These are phyloP conservation scores for Clusia tigrina DNA, from an alignment of 2,888 invertebrate genomes.

Conservation along the genomic window DNA sequence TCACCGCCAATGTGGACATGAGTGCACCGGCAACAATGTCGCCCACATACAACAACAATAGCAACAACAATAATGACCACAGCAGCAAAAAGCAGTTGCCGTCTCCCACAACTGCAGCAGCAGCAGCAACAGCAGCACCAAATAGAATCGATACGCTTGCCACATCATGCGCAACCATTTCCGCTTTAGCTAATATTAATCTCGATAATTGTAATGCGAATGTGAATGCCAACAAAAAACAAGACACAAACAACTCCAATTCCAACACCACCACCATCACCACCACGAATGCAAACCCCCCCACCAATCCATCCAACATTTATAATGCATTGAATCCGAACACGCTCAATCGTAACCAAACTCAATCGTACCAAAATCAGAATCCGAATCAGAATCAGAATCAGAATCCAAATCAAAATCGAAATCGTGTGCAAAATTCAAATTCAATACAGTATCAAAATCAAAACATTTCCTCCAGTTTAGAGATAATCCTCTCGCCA, in stretches of 20 bases:
- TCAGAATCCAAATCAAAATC: slow-evolving; percentile 36
- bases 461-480: slow-evolving; percentile 65
- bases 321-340: slow-evolving; percentile 2
- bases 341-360: slow-evolving; percentile 26
- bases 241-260: slow-evolving; percentile 32
- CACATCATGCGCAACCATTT: slow-evolving; percentile 33
- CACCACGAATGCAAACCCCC: slow-evolving; percentile 10
- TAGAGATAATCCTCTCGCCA: slow-evolving; percentile 66
- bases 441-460: slow-evolving; percentile 55
- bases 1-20: slow-evolving; percentile 43
- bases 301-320: not conserved
- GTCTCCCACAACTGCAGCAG: slow-evolving; percentile 7
- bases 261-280: slow-evolving; percentile 27
- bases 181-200: slow-evolving; percentile 49
- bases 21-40: slow-evolving; percentile 49
- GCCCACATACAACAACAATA: slow-evolving; percentile 43
- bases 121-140: slow-evolving; percentile 25
- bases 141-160: slow-evolving; percentile 20
- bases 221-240: slow-evolving; percentile 44
- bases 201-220: slow-evolving; percentile 60
- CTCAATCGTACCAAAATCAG: slow-evolving; percentile 36
- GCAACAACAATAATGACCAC: slow-evolving; percentile 30
- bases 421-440: slow-evolving; percentile 32
- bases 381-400: slow-evolving; percentile 10
- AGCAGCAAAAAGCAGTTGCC: not conserved